Evolutionary conservation across 1,140 invertebrate species (phyloP).

Genomic region (Leptinotarsa defecta): DNA sequence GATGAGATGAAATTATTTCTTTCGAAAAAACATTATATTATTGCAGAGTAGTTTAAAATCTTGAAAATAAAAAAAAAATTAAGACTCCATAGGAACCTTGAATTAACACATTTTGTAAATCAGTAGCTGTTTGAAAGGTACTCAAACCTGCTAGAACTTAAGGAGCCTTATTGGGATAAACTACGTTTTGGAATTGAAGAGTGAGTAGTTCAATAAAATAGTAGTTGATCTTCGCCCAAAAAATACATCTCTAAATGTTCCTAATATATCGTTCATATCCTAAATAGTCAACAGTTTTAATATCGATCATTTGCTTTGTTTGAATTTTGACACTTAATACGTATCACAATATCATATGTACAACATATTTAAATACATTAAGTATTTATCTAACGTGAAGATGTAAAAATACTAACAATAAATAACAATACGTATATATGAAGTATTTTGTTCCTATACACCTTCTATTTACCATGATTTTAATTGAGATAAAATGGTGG

Average conservation of each 20-base stretch:
- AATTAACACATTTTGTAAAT: too few species aligned
- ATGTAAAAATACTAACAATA: constrained; percentile 20
- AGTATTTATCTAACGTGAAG: constrained; percentile 10
- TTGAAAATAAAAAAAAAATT: too few species aligned
- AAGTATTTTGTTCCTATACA: constrained; percentile 20
- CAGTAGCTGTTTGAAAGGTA: too few species aligned
- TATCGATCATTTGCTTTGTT: not conserved
- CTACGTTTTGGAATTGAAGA: too few species aligned
- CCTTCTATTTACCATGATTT: not conserved
- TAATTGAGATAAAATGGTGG: not conserved
- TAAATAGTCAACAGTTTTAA: constrained; percentile 3
- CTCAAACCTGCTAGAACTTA: too few species aligned
- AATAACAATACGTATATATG: constrained; percentile 19
- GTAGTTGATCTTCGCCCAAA: too few species aligned
- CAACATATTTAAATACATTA: constrained; percentile 10
- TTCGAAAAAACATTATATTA: too few species aligned
- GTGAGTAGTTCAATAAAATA: too few species aligned
- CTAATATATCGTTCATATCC: not conserved
- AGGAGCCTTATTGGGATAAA: too few species aligned
- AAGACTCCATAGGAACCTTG: too few species aligned
- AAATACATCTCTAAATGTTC: not conserved
- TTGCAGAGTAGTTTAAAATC: too few species aligned
- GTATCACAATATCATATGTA: not conserved
- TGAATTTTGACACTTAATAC: constrained; percentile 3
- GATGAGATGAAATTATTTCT: too few species aligned